Conservation (phyloP, 1,140 invertebrate genomes). For the Bombus fervidus region DNA sequence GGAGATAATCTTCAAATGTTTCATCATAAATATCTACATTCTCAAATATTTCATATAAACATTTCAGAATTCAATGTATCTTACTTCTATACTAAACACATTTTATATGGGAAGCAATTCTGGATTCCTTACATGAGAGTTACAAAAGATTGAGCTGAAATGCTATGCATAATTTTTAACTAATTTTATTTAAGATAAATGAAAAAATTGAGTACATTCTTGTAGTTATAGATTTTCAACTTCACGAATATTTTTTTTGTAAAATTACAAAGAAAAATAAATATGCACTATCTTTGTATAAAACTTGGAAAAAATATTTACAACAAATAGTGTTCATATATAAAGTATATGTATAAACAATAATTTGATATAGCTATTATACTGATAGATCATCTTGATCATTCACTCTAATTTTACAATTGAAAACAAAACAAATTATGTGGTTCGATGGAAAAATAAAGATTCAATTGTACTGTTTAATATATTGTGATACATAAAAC, state of each 20-base stretch:
- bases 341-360: slow-evolving; percentile 16
- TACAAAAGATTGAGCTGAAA: not conserved
- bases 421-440: slow-evolving; percentile 4
- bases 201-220: not conserved
- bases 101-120: slow-evolving; percentile 3
- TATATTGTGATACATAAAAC: slow-evolving; percentile 15
- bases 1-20: not conserved
- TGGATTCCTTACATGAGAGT: not conserved
- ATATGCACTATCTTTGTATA: slow-evolving; percentile 18
- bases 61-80: not conserved
- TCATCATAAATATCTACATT: not conserved
- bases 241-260: not conserved
- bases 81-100: not conserved
- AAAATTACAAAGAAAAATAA: not conserved
- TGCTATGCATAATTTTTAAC: not conserved
- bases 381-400: not conserved
- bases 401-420: not conserved
- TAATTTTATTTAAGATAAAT: not conserved
- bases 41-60: not conserved
- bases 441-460: not conserved
- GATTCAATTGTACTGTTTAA: slow-evolving; percentile 20
- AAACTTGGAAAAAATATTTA: slow-evolving; percentile 15
- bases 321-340: slow-evolving; percentile 17
- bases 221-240: not conserved
- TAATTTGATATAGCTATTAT: slow-evolving; percentile 3